These are phyloP conservation scores for Synaphobranchus kaupii DNA, from an alignment of 2,797 vertebrate genomes.

Conservation along the genomic window DNA sequence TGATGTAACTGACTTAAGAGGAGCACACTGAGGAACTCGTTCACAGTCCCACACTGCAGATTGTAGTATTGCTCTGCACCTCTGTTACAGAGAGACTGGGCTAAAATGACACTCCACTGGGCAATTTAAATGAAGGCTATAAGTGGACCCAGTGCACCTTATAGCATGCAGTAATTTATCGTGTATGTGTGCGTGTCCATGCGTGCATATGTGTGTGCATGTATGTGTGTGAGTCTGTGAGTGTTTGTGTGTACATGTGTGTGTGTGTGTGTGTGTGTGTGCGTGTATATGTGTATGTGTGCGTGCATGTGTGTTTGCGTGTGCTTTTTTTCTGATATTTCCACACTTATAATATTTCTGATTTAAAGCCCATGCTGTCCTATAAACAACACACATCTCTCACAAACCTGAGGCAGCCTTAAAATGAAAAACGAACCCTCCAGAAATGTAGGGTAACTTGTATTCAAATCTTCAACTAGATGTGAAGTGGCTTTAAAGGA, in stretches of 20 bases:
- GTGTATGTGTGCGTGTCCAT: neutral
- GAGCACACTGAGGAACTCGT: neutral
- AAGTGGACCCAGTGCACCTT: neutral
- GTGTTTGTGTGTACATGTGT: neutral
- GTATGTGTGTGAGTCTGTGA: neutral
- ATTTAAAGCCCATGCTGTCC: neutral
- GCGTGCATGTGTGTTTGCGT: neutral
- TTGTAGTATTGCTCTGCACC: neutral
- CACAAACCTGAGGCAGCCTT: neutral
- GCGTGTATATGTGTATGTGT: neutral
- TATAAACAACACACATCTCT: neutral
- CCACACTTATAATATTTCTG: neutral
- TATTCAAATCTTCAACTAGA: conserved; percentile 55
- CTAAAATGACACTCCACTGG: neutral
- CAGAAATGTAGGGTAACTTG: neutral
- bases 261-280: neutral
- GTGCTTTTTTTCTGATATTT: neutral
- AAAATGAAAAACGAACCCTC: neutral
- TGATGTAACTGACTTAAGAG: neutral
- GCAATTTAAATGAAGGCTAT: neutral
- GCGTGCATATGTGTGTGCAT: neutral
- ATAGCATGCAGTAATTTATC: neutral
- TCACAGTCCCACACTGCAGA: neutral
- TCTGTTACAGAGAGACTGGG: too few relatives aligned
- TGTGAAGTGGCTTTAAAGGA: conserved; percentile 74